Evolutionary conservation across 2,113 vertebrate species (phyloP), one percentile per base, ranked within the genome.

Genomic region (Nymphicus hollandicus): DNA sequence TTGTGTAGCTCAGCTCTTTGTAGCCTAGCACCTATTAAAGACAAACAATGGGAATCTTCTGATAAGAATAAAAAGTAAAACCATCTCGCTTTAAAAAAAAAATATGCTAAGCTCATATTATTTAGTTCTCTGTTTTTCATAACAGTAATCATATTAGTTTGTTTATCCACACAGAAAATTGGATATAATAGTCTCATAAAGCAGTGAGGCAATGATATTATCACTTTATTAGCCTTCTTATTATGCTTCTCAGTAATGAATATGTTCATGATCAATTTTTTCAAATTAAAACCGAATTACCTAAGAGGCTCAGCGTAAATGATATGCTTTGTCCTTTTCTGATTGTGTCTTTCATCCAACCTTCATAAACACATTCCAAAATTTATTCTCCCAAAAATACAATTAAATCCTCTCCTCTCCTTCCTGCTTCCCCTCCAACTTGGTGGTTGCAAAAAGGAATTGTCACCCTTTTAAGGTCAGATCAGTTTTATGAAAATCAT

Each of bases 131-230:
- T 92, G 69, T 41, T 94, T 91, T 95, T 74, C 43, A 17, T 91
- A 86, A 74, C 43, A 72, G 33, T 95, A 93, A 92, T 96, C 61
- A 29, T 74, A 74, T 94, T 97, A 89, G 56, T 85, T 94, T 95
- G 81, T 89, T 95, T 95, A 80, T 89, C 81, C 78, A 89, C 66
- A 95, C 70, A 86, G 87, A 89, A 95, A 91, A 96, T 96, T 95
- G 55, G 56, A 66, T 82, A 9, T 95, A 94, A 95, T 94, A 58
- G 66, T 76, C 84, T 94, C 91, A 91, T 85, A 85, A 93, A 94
- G 85, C 86, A 93, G 58, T 61, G 70, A 95, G 74, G 53, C 78
- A 95, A 95, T 95, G 52, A 85, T 94, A 72, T 94, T 95, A 94
- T 73, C 93, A 87, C 63, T 94, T 95, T 85, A 89, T 95, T 96